These are phyloP conservation scores for Garrulus glandarius DNA, from an alignment of 2,797 vertebrate genomes.

Conservation along the genomic window DNA sequence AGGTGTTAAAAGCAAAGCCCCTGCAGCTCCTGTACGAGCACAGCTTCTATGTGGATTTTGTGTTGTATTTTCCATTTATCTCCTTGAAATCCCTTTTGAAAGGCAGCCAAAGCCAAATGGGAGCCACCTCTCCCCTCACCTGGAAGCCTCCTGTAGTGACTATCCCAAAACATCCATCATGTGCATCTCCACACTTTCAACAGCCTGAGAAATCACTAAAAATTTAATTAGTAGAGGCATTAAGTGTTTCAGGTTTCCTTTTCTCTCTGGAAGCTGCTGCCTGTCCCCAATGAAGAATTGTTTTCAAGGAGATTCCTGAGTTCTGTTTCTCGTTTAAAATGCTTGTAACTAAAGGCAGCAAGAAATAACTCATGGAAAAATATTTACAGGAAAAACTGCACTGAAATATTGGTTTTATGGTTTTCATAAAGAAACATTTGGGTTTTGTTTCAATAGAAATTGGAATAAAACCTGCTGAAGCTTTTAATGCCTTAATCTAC, in stretches of 20 bases:
- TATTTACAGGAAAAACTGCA: neutral
- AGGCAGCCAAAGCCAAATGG: neutral
- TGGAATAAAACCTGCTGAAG: neutral
- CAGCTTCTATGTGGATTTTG: neutral
- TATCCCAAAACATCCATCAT: neutral
- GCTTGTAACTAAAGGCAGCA: neutral
- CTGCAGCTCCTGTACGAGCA: rapidly evolving
- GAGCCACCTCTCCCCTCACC: neutral
- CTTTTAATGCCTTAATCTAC: neutral
- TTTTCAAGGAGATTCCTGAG: neutral
- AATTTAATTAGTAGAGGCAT: neutral
- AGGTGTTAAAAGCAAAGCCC: neutral
- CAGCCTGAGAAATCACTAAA: neutral
- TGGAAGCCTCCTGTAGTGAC: neutral
- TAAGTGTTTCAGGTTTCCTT: neutral
- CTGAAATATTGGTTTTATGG: neutral
- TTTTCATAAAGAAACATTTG: neutral
- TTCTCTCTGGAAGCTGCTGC: neutral
- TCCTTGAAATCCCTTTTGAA: neutral
- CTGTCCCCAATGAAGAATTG: neutral
- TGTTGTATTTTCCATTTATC: neutral
- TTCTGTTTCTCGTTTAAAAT: neutral
- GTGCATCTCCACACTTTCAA: neutral
- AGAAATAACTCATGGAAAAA: neutral
- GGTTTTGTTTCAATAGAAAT: neutral